Conservation (phyloP, 2,113 vertebrate genomes). For the Anser brachyrhynchus region DNA sequence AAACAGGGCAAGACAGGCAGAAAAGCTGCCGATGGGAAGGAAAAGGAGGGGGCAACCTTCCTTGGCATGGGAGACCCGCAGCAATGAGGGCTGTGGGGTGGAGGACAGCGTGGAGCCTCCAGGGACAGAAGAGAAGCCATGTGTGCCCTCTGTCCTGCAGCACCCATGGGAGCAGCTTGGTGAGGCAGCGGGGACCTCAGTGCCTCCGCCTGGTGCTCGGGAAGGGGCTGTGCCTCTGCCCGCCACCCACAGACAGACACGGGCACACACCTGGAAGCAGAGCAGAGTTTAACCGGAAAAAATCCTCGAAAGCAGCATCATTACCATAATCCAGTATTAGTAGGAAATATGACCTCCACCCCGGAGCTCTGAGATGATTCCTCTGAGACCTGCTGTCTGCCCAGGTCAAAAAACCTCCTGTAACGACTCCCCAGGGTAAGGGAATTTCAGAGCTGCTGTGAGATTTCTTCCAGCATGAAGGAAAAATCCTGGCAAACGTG, state of each 20-base stretch:
- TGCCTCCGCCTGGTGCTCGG: not conserved
- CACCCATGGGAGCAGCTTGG: not conserved
- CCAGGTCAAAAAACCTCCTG: slow-evolving; percentile 19
- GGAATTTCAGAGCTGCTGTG: not conserved
- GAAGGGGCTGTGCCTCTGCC: not conserved
- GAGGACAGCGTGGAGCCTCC: not conserved
- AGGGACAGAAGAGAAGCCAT: not conserved
- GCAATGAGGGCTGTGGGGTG: not conserved
- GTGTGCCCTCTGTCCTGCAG: not conserved
- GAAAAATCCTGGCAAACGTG: not conserved
- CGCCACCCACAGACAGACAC: not conserved
- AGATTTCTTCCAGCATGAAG: not conserved
- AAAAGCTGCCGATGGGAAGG: not conserved
- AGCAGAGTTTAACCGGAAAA: not conserved
- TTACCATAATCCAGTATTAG: not conserved
- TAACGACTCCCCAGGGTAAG: not conserved
- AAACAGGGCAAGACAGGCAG: not conserved
- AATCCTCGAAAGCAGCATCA: not conserved
- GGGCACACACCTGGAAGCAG: not conserved
- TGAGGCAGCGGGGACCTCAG: not conserved
- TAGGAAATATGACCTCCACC: not conserved
- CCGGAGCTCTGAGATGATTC: not conserved
- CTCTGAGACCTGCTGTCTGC: not conserved
- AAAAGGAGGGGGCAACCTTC: not conserved
- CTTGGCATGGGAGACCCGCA: not conserved